Evolutionary conservation across 1,140 invertebrate genomes (phyloP).

Genomic region (Drosophila serrata): DNA sequence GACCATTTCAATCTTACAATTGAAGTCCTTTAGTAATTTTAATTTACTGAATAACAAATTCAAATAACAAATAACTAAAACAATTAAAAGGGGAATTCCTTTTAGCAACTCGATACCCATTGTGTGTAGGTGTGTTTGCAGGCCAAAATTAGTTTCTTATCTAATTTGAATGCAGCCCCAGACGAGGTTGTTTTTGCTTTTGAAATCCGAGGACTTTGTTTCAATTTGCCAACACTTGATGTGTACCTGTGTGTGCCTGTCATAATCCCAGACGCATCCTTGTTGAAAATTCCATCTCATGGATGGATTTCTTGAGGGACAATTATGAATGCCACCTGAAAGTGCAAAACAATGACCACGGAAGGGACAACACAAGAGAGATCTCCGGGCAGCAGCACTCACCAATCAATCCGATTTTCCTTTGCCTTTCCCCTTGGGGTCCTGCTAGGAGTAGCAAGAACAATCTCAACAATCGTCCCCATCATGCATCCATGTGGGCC

Average conservation of each 20-base stretch:
- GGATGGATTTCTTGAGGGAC: constrained; percentile 38
- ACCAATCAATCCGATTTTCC: constrained; percentile 58
- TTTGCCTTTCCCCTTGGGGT: constrained; percentile 24
- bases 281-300: constrained; percentile 41
- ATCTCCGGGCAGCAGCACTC: constrained; percentile 26
- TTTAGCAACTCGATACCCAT: not conserved
- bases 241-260: constrained; percentile 3
- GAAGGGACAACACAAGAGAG: not conserved
- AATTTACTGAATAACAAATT: not conserved
- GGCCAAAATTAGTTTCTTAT: constrained; percentile 23
- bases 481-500: constrained; percentile 14
- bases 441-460: not conserved
- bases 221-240: constrained; percentile 49
- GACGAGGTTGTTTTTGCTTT: constrained; percentile 7
- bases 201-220: constrained; percentile 29
- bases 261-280: constrained; percentile 27
- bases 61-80: not conserved
- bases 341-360: constrained; percentile 39
- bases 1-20: not conserved
- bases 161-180: constrained; percentile 28
- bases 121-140: constrained; percentile 2
- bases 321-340: constrained; percentile 58
- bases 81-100: not conserved
- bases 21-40: not conserved
- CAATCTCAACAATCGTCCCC: constrained; percentile 26